A percentile compares a stretch with the other conserved stretches of the same genome.
These are phyloP conservation scores for Microchrysa polita DNA, from an alignment of 2,888 invertebrate species.

Conservation along the genomic window DNA sequence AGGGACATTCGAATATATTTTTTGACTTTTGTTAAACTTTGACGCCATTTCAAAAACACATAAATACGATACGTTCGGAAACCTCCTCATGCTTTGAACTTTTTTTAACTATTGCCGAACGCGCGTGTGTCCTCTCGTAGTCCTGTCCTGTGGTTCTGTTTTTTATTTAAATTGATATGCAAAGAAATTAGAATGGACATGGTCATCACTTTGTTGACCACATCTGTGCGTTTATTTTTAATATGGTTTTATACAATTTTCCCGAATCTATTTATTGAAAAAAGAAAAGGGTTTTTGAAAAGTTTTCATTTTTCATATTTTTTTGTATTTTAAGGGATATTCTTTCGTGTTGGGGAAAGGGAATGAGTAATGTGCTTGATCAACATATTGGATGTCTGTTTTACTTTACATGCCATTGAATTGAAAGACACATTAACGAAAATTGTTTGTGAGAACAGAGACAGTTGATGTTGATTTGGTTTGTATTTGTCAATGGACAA, in stretches of 20 bases:
- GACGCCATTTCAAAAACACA: background rate
- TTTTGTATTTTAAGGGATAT: background rate
- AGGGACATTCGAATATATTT: no score
- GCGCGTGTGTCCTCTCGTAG: no score
- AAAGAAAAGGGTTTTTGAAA: background rate
- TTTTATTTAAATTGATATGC: conserved; percentile 36
- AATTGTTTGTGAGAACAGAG: no score
- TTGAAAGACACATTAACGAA: no score
- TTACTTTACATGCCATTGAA: background rate
- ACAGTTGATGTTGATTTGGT: no score
- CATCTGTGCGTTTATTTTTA: conserved; percentile 38
- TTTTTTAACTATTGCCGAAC: no score
- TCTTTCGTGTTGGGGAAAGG: no score
- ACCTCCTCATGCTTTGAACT: no score
- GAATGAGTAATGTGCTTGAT: background rate
- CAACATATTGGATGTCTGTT: background rate
- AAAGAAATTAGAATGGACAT: conserved; percentile 30
- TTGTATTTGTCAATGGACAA: no score
- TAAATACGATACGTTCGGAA: background rate
- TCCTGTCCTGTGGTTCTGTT: no score
- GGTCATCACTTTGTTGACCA: conserved; percentile 7
- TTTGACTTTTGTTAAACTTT: conserved; percentile 10
- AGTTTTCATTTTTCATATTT: background rate
- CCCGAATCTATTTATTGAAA: background rate
- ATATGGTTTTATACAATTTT: background rate